Evolutionary conservation across 1,140 invertebrate species (phyloP), one percentile per base, ranked within the genome.

Genomic region (Drosophila lacertosa): DNA sequence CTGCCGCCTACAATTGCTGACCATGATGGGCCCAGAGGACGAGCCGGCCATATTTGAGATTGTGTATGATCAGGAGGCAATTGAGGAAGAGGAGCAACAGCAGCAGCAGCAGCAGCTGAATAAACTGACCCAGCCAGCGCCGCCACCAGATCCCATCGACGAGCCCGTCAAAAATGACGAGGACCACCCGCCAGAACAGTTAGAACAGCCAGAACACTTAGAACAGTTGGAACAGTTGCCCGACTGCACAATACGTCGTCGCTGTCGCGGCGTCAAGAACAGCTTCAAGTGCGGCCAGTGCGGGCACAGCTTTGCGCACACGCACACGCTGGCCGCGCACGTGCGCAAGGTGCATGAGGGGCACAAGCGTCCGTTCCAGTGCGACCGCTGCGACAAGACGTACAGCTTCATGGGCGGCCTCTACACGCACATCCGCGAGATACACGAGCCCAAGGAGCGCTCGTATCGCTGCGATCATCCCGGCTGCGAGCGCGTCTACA

Each of bases 341-440:
- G 22, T 89, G 18, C 89, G 89, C 22, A 88, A 84, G 35, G 84
- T 90, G 7, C 89, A 90, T 29, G 89, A 90, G 65, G 89, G 89
- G 29, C 72, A 42, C 29, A 89, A 88, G 42, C 69, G 84, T 0
- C 84, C 89, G 4, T 90, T 83, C 11, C 58, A 90, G 35, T 90
- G 89, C 44, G 76, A 83, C 35, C 71, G 81, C n/a, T 90, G 89
- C 48, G 89, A 89, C 20, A 90, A 90, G 53, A 51, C 81, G 0
- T 90, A 90, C 55, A 84, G 71, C 24, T 90, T 89, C n/a, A 77
- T 90, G 66, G 89, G 89, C 24, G 89, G 89, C 9, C 75, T 90
- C 6, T 90, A 89, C 18, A 90, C 89, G 2, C 89, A 90, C 55
- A 90, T 90, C 16, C 76, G 77, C 16, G 89, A 90, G 66, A 65